Evolutionary conservation across 2,797 vertebrate genomes (phyloP), one percentile per base, ranked within the genome.

Genomic region (Pogonophryne albipinna): DNA sequence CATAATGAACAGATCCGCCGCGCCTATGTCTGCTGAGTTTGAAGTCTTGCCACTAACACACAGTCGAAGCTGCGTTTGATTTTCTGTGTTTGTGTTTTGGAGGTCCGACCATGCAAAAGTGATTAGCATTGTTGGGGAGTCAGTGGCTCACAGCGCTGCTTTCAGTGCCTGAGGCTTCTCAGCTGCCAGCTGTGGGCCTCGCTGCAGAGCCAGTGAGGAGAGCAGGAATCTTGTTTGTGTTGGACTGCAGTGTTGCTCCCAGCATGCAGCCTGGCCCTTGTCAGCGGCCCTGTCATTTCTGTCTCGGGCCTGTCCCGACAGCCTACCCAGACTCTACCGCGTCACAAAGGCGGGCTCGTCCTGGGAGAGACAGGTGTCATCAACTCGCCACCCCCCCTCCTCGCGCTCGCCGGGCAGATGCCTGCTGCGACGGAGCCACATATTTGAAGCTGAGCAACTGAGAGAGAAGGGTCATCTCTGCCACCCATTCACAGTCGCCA

Each of bases 361-460:
- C 79, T 79, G 1, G 78, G 89, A 90, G 87, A 91, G 90, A 90
- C 90, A 91, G 91, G 90, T 91, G 90, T 92, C 91, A 90, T 81
- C 78, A 70, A 73, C 64, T 62, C 41, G 1, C 63, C 14, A 4
- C 42, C 44, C 19, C 17, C 17, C 5, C 8, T 50, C 6, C 31
- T 3, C 74, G 7, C 42, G 3, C 67, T 75, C 77, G 9, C 71
- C 57, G 60, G 69, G 78, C 87, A 87, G 89, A 91, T 88, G 88
- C 82, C 87, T 78, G 78, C 90, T 82, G 80, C 60, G 64, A 71
- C 56, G 42, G 23, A 66, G 80, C 75, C 63, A 67, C 76, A 44
- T 51, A 74, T 85, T 81, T 88, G 83, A 88, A 85, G 73, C 76
- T 83, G 82, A 93, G 84, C 84, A 82, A 78, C 88, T 84, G 23